Evolutionary conservation across 1,140 invertebrate species (phyloP).

Genomic region (Psix sp.): DNA sequence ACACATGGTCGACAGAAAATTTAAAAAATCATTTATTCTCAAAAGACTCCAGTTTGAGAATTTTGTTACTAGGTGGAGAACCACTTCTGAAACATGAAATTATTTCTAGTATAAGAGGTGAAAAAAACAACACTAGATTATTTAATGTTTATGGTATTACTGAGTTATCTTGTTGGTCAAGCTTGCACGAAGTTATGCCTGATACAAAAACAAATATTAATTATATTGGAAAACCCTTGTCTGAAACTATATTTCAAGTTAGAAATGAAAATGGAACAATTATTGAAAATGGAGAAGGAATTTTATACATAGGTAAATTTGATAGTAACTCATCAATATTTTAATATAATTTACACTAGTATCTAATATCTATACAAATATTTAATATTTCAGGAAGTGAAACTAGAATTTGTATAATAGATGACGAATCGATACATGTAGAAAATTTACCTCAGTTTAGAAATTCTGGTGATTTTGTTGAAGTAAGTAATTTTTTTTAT

Average conservation of each 20-base stretch:
- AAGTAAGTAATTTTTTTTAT: conserved; percentile 33
- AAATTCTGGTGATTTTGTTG: conserved; percentile 83
- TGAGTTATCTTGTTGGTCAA: conserved; percentile 91
- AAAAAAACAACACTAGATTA: conserved; percentile 79
- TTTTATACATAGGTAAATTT: conserved; percentile 79
- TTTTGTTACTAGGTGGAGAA: conserved; percentile 82
- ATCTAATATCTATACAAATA: conserved; percentile 6
- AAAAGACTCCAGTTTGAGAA: conserved; percentile 75
- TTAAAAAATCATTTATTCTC: conserved; percentile 80
- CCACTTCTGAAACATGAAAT: conserved; percentile 76
- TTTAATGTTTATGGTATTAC: conserved; percentile 90
- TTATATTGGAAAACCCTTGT: conserved; percentile 80
- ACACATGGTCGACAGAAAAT: conserved; percentile 76
- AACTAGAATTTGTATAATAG: conserved; percentile 80
- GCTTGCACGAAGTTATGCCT: conserved; percentile 78
- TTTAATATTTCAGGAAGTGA: conserved; percentile 76
- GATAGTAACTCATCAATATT: conserved; percentile 5
- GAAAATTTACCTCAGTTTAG: conserved; percentile 76
- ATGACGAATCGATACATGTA: conserved; percentile 74
- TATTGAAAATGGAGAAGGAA: conserved; percentile 74
- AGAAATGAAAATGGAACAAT: conserved; percentile 63
- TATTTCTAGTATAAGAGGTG: conserved; percentile 75
- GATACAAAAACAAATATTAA: conserved; percentile 25
- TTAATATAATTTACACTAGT: conserved; percentile 6
- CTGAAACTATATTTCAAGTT: conserved; percentile 80